phyloP scores from a whole-genome alignment of 1,140 invertebrate species.

The Reticulitermes speratus region DNA sequence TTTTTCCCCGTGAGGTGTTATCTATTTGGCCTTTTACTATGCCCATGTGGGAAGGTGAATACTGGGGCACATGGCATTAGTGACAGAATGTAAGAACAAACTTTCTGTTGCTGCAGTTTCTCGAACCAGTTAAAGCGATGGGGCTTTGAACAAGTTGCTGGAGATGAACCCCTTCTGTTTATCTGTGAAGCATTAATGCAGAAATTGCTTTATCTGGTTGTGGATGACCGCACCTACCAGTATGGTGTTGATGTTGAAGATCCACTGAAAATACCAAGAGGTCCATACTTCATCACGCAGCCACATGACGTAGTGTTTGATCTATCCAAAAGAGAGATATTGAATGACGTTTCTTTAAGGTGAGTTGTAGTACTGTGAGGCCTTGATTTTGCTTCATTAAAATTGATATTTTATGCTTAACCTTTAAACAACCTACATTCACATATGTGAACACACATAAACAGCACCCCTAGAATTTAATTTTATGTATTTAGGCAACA shows the following conservation, averaged over 20 bases:
- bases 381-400: not conserved
- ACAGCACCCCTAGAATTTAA: no score
- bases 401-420: no score
- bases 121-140: constrained; percentile 71
- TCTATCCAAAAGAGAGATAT: constrained; percentile 64
- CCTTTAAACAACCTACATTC: no score
- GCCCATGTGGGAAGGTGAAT: no score
- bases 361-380: constrained; percentile 39
- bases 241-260: constrained; percentile 79
- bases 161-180: constrained; percentile 72
- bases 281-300: constrained; percentile 85
- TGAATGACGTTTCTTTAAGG: constrained; percentile 72
- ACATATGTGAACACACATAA: no score
- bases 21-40: no score
- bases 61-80: no score
- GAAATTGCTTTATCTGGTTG: constrained; percentile 64
- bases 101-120: constrained; percentile 57
- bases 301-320: constrained; percentile 82
- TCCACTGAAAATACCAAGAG: constrained; percentile 75
- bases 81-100: no score
- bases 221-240: constrained; percentile 73
- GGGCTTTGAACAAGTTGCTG: constrained; percentile 79
- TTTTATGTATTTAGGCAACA: no score
- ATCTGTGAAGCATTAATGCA: constrained; percentile 83
- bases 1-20: no score